These are phyloP conservation scores for Phocides pigmalion DNA, from an alignment of 1,140 invertebrate species.

Conservation along the genomic window DNA sequence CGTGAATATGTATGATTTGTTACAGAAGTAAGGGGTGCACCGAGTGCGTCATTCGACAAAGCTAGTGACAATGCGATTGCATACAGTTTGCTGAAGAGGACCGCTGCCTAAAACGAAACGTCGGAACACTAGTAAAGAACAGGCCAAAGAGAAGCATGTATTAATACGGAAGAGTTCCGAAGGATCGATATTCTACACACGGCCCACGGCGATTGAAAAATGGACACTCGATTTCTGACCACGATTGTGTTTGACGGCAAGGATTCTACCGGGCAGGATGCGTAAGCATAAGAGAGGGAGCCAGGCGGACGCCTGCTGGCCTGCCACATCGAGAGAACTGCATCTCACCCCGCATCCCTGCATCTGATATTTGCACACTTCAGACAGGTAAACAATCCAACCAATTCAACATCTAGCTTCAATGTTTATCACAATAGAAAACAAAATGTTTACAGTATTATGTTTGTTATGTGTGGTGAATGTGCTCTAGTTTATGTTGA, in stretches of 20 bases:
- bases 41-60: slow-evolving; percentile 75
- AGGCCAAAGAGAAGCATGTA: slow-evolving; percentile 82
- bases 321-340: slow-evolving; percentile 69
- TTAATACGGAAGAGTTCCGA: slow-evolving; percentile 62
- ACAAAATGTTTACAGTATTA: slow-evolving; percentile 8
- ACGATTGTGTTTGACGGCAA: slow-evolving; percentile 72
- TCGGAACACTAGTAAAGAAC: slow-evolving; percentile 73
- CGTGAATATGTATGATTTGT: slow-evolving; percentile 59
- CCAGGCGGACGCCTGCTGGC: slow-evolving; percentile 76
- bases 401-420: neutral
- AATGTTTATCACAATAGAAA: slow-evolving; percentile 23
- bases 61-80: slow-evolving; percentile 79
- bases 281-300: slow-evolving; percentile 80
- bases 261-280: slow-evolving; percentile 75
- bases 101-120: slow-evolving; percentile 57
- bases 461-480: slow-evolving; percentile 19
- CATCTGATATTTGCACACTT: slow-evolving; percentile 71
- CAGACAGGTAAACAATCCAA: slow-evolving; percentile 52
- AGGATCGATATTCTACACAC: slow-evolving; percentile 78
- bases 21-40: slow-evolving; percentile 78
- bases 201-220: slow-evolving; percentile 79
- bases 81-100: slow-evolving; percentile 69
- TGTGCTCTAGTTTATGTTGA: slow-evolving; percentile 21
- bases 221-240: slow-evolving; percentile 77
- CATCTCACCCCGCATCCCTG: slow-evolving; percentile 58